Base-by-base conservation (phyloP, 1,140 invertebrate genomes). In the Drosophila mauritiana region DNA sequence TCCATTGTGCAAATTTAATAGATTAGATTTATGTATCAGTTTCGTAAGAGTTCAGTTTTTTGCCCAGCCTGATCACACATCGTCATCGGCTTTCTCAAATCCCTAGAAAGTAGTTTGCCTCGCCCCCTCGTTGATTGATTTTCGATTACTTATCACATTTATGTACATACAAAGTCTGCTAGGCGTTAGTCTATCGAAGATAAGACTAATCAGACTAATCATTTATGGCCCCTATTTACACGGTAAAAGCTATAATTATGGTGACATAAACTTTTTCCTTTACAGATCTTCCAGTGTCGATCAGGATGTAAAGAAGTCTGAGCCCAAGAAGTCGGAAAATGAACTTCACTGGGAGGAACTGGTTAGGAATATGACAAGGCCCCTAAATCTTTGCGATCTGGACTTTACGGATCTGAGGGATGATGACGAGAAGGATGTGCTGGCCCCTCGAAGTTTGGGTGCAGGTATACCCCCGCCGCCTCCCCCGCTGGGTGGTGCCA, bases 261-360 rank as follows among this genome's bases (percentile, higher is more conserved):
- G 46, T 61, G 36, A 37, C 20, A 52, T 37, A 40, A 59, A 12
- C 1, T 6, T 20, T 13, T 10, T 39, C 48, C 37, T 20, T 17
- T 43, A 37, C 52, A 92, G 91, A 61, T 92, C 91, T 45, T 91
- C 92, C 90, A 92, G 95, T 52, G 91, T 94, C 11, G 90, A 91
- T 70, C 91, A 93, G 34, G 97, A 97, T 84, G 93, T 92, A 34
- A 92, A 92, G 58, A 92, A 92, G 68, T 31, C 84, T 12, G 92
- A 92, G 53, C 90, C 95, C 2, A 97, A 97, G 93, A 97, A 98
- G 92, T 97, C 97, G 0, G 97, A 98, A 92, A 98, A 97, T 88
- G 98, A 99, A 88, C 93, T 98, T 1, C 97, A 98, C 81, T 99
- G 98, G 98, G 98, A 99, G 83, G 96, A 98, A 78, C 92, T 98